phyloP scores from a whole-genome alignment of 1,140 invertebrate species.

The Drosophila takahashii region DNA sequence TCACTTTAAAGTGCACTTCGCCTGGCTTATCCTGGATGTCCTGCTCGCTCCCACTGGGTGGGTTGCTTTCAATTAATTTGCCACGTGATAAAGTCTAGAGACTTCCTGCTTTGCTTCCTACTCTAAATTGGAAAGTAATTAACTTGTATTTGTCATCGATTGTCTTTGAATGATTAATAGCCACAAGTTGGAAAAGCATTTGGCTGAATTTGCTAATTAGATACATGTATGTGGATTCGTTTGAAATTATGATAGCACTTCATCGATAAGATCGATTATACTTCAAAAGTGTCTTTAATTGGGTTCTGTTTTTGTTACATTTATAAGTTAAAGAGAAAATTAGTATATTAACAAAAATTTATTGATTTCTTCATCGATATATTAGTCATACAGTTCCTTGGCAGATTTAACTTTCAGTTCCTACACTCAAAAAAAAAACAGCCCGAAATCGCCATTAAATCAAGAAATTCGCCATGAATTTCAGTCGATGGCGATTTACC shows the following conservation, averaged over 20 bases:
- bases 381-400: too few species aligned
- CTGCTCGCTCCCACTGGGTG: constrained; percentile 7
- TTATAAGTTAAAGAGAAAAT: too few species aligned
- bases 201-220: constrained; percentile 12
- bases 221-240: background rate
- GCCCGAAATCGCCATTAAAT: too few species aligned
- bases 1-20: constrained; percentile 59
- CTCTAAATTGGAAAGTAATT: constrained; percentile 49
- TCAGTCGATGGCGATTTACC: too few species aligned
- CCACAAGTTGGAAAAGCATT: constrained; percentile 2
- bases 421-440: too few species aligned
- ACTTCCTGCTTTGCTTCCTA: constrained; percentile 8
- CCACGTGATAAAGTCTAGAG: constrained; percentile 45
- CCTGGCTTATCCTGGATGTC: constrained; percentile 17
- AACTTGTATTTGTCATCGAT: constrained; percentile 47
- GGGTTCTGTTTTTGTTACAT: background rate
- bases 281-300: too few species aligned
- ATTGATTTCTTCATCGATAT: too few species aligned
- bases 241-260: too few species aligned
- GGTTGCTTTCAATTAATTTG: constrained; percentile 66
- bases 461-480: too few species aligned
- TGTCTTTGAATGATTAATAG: constrained; percentile 38
- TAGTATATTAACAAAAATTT: too few species aligned
- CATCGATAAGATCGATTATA: too few species aligned
- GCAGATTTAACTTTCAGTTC: too few species aligned